A percentile compares a stretch with the other conserved stretches of the same genome.
Evolutionary conservation across 1,140 invertebrate species (phyloP).

Genomic region (Euura lappo): DNA sequence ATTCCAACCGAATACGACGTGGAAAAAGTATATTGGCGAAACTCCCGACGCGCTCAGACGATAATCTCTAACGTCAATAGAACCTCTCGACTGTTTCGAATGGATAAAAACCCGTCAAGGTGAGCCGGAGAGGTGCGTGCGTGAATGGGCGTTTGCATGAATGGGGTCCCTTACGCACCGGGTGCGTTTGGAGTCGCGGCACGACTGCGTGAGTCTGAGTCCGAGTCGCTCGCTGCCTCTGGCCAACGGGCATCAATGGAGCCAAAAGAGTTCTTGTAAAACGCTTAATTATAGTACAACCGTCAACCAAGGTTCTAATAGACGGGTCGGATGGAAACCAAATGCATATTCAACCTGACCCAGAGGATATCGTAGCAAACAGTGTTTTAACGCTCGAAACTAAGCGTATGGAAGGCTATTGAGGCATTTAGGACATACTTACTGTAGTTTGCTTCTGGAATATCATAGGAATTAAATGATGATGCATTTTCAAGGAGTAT

Average conservation of each 20-base stretch:
- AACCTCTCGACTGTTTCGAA: background rate
- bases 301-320: background rate
- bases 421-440: no score
- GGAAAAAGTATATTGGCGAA: no score
- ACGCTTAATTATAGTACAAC: background rate
- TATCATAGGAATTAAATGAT: no score
- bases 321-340: background rate
- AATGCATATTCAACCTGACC: background rate
- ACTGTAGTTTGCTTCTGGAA: no score
- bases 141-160: constrained; percentile 57
- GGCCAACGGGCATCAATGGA: background rate
- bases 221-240: background rate
- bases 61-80: background rate
- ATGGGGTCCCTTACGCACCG: constrained; percentile 36
- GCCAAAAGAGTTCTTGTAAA: constrained; percentile 1
- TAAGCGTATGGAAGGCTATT: no score
- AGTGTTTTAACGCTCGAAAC: no score
- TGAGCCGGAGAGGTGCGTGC: constrained; percentile 43
- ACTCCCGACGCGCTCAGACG: background rate
- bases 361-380: no score
- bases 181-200: constrained; percentile 3
- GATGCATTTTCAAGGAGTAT: no score
- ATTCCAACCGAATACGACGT: no score
- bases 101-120: constrained; percentile 49
- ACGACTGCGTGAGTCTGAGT: background rate